Conservation (phyloP, 30 jellyfish, hydroid and myxozoan species). For the Aurelia coerulea region DNA sequence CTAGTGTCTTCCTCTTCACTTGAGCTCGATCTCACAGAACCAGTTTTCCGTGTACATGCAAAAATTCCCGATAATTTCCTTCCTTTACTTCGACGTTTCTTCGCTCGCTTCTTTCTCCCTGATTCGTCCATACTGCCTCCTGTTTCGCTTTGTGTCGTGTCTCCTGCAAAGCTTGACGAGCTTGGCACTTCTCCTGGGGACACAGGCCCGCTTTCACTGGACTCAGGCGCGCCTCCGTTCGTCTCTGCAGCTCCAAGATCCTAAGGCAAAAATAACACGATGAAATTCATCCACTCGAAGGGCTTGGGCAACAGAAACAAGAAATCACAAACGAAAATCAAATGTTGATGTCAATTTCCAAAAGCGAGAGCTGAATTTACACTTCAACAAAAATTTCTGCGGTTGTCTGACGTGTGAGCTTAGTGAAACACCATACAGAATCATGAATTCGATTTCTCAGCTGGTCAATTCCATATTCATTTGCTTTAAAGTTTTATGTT, state of each 20-base stretch:
- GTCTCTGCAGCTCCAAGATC: background rate
- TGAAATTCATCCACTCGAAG: too few relatives aligned
- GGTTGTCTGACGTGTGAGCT: too few relatives aligned
- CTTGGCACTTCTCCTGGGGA: constrained; percentile 27
- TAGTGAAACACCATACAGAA: too few relatives aligned
- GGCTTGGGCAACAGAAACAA: too few relatives aligned
- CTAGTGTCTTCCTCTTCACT: constrained; percentile 67
- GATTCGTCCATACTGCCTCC: constrained; percentile 56
- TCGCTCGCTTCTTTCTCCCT: constrained; percentile 24
- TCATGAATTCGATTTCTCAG: too few relatives aligned
- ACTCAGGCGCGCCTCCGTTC: constrained; percentile 31
- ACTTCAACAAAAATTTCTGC: too few relatives aligned
- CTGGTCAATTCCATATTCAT: too few relatives aligned
- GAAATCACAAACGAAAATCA: too few relatives aligned
- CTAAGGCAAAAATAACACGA: background rate
- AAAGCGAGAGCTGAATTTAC: too few relatives aligned
- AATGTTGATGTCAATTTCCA: too few relatives aligned
- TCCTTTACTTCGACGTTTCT: constrained; percentile 50
- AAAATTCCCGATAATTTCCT: constrained; percentile 57
- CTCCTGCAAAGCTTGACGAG: constrained; percentile 49
- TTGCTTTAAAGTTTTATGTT: too few relatives aligned
- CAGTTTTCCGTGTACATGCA: constrained; percentile 66
- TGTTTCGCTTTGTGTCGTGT: constrained; percentile 48
- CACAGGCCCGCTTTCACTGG: constrained; percentile 42
- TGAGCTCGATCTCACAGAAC: constrained; percentile 48